Base-by-base conservation (phyloP, 2,797 vertebrate species). In the Scomberomorus guttatus region DNA sequence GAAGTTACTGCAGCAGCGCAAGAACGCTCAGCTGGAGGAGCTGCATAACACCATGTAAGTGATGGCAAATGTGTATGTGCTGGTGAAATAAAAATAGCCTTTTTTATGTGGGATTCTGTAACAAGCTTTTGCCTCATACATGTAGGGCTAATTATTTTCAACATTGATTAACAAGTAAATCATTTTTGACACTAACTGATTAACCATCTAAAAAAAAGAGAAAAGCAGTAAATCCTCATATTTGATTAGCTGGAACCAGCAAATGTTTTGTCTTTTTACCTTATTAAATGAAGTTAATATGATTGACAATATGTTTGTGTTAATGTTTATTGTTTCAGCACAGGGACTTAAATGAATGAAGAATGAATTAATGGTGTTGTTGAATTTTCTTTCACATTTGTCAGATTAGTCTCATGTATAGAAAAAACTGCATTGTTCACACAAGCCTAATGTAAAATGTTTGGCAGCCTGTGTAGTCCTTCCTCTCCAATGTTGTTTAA, bases 41-140 rank as follows among this genome's bases (percentile, higher is more conserved):
- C 79, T 93, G 52, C 91, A 87, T 27, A 67, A 34, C 71, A 90
- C 75, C 42, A 80, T 93, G 96, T 96, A 82, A 93, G 95, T 81
- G 18, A 24, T 27, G 15, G 12, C 6, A 46, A 24, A 27, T 51
- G n/a, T 51, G 5, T 7, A 5, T 17, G 20, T 24, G 3, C 0
- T 24, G 17, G 3, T 34, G 20, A 20, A 59, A n/a, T 34, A 1
- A n/a, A 27, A n/a, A 61, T n/a, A 18, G 25, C 15, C 5, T 5
- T 13, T 54, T 29, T 11, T 1, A 34, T 22, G 13, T 27, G 0
- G 20, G 2, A 22, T 46, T 20, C 25, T 14, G 10, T 56, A 50
- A 2, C 22, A 13, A 27, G 18, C 22, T 67, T 10, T 13, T 42
- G 13, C n/a, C 17, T n/a, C 10, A 39, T 54, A 60, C 2, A 22